phyloP scores from a whole-genome alignment of 2,113 vertebrate genomes.

The Asarcornis scutulata region DNA sequence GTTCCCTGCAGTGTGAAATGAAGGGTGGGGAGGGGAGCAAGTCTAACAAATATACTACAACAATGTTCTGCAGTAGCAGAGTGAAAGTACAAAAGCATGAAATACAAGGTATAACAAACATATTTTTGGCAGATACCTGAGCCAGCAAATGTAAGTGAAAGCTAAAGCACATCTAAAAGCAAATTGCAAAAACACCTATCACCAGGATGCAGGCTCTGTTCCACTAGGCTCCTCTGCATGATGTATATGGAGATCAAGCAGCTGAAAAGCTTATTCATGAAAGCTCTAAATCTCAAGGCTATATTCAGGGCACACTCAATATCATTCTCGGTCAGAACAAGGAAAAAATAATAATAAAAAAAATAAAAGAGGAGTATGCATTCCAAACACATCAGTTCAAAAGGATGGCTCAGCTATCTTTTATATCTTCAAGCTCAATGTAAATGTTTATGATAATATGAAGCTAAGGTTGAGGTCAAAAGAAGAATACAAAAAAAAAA shows the following conservation, averaged over 20 bases:
- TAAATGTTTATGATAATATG: neutral
- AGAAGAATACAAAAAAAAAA: neutral
- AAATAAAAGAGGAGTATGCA: neutral
- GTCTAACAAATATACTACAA: neutral
- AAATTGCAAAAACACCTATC: slow-evolving; percentile 25
- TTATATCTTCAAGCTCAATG: neutral
- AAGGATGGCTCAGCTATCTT: neutral
- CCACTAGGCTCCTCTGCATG: neutral
- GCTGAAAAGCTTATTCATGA: slow-evolving; percentile 8
- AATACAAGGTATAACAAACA: neutral
- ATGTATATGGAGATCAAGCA: neutral
- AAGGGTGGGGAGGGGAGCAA: neutral
- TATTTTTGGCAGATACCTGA: neutral
- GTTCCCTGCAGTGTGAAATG: neutral
- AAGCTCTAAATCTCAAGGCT: neutral
- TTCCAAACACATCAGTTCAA: neutral
- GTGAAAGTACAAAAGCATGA: neutral
- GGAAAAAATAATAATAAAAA: no score
- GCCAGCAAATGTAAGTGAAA: neutral
- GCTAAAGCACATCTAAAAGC: neutral
- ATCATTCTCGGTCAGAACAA: neutral
- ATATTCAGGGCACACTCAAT: neutral
- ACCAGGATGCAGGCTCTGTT: slow-evolving; percentile 34
- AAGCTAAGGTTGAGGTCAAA: neutral
- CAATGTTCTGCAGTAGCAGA: neutral